Evolutionary conservation across 2,113 vertebrate genomes (phyloP), one percentile per base, ranked within the genome.

Genomic region (Pycnonotus jocosus): DNA sequence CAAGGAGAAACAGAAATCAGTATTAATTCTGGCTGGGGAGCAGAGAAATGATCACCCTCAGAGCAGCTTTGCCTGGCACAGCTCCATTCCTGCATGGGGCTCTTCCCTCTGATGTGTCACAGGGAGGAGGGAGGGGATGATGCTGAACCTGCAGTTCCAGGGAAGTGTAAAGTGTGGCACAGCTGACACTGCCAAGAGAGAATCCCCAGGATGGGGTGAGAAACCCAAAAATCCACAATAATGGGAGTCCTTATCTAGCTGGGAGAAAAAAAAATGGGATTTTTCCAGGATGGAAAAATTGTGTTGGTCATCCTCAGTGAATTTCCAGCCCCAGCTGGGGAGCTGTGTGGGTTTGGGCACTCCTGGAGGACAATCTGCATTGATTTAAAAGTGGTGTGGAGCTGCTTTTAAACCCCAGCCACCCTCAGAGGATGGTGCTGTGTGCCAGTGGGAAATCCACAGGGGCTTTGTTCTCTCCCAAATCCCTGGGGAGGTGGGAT

Each of bases 221-320:
- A 74, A 60, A 19, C 74, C n/a, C 50, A 4, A 1, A 6, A 7
- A 14, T 4, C 42, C 28, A 5, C 0, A 0, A 2, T 2, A 24
- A 30, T 3, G 22, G 51, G 37, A 33, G 13, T 18, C 48, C 22
- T 35, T 33, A 10, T n/a, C 19, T 30, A 40, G 61, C 72, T 5
- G 30, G n/a, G 24, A 89, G 51, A 21, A 27, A 30, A 66, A 6
- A 30, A 66, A 6, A 22, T 35, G 38, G 47, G 51, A 48, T 54
- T 61, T 61, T 84, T 64, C 35, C 64, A 71, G 56, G 18, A 12
- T 45, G 60, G 54, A 86, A 78, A 91, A 74, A 11, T 14, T 5
- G 42, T 44, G 38, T 28, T 56, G 45, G 47, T 61, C 28, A 35
- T 22, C 22, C n/a, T 17, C 4, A 24, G 60, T 12, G 72, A 27